Evolutionary conservation across 1,140 invertebrate species (phyloP).

Genomic region (Drosophila arawakana): DNA sequence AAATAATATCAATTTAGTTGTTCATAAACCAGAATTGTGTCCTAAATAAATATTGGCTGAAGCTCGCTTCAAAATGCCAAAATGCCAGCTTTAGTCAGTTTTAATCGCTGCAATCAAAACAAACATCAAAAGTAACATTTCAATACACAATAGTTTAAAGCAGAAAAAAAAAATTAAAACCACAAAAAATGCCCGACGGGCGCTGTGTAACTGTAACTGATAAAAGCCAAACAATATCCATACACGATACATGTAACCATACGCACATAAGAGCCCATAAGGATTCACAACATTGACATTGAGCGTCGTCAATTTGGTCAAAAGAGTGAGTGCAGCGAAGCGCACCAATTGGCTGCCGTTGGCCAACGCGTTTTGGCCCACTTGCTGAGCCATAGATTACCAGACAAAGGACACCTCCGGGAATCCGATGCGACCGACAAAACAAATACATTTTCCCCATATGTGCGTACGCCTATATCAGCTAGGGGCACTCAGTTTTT

Average conservation of each 20-base stretch:
- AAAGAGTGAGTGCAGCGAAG: slow-evolving; percentile 36
- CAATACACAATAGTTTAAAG: slow-evolving; percentile 8
- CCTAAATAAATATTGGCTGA: slow-evolving; percentile 1
- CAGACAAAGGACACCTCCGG: slow-evolving; percentile 59
- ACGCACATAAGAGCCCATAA: background rate
- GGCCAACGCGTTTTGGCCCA: slow-evolving; percentile 14
- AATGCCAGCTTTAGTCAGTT: background rate
- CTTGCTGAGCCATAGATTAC: slow-evolving; percentile 52
- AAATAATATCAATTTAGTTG: background rate
- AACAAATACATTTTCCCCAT: slow-evolving; percentile 6
- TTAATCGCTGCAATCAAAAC: slow-evolving; percentile 19
- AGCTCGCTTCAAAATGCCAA: too few relatives aligned
- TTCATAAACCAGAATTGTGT: background rate
- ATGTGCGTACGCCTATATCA: slow-evolving; percentile 13
- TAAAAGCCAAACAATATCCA: slow-evolving; percentile 31
- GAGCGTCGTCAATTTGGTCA: slow-evolving; percentile 43
- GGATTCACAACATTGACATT: slow-evolving; percentile 67
- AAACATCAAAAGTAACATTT: slow-evolving; percentile 27
- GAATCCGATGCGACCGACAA: slow-evolving; percentile 35
- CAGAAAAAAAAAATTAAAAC: slow-evolving; percentile 12
- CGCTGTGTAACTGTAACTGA: slow-evolving; percentile 25
- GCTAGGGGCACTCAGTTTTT: slow-evolving; percentile 4
- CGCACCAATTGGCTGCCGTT: slow-evolving; percentile 44
- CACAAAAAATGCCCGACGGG: slow-evolving; percentile 15
- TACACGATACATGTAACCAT: background rate